Conservation (phyloP, 2,797 vertebrate species). For the Sitta carolinensis region DNA sequence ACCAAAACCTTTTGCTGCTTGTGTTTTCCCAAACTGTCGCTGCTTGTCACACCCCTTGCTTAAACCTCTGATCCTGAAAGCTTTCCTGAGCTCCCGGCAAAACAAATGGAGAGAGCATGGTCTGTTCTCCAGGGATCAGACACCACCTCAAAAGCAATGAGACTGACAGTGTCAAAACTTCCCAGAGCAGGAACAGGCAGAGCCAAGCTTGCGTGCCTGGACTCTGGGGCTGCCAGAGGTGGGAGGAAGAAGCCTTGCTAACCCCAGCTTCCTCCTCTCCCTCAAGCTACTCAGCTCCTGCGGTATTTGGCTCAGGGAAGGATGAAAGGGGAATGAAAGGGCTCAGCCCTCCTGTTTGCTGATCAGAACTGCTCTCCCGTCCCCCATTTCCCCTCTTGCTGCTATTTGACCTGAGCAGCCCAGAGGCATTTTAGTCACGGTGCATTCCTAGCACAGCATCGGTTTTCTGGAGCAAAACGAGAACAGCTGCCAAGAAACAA, state of each 20-base stretch:
- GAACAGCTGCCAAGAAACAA: constrained; percentile 56
- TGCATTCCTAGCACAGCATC: constrained; percentile 33
- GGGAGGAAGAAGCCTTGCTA: background rate
- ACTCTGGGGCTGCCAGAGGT: background rate
- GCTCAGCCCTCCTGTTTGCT: background rate
- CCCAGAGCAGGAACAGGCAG: background rate
- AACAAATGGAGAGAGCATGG: background rate
- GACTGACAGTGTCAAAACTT: background rate
- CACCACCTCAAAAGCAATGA: background rate
- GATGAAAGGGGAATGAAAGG: background rate
- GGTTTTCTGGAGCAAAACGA: constrained; percentile 42
- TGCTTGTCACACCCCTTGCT: background rate
- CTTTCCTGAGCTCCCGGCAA: constrained; percentile 16
- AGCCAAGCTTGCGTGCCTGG: background rate
- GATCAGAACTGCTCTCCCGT: background rate
- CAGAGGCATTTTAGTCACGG: constrained; percentile 18
- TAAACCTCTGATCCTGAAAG: constrained; percentile 25
- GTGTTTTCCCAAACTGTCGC: constrained; percentile 55
- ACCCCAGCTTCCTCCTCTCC: background rate
- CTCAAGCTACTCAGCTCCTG: background rate
- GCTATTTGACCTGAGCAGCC: constrained; percentile 52
- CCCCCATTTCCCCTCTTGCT: background rate
- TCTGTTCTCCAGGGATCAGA: background rate
- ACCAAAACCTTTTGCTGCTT: constrained; percentile 33
- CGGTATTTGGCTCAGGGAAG: background rate